A percentile compares a stretch with the other conserved stretches of the same genome.
Conservation (phyloP, 1,140 invertebrate species). For the Hyles euphorbiae region DNA sequence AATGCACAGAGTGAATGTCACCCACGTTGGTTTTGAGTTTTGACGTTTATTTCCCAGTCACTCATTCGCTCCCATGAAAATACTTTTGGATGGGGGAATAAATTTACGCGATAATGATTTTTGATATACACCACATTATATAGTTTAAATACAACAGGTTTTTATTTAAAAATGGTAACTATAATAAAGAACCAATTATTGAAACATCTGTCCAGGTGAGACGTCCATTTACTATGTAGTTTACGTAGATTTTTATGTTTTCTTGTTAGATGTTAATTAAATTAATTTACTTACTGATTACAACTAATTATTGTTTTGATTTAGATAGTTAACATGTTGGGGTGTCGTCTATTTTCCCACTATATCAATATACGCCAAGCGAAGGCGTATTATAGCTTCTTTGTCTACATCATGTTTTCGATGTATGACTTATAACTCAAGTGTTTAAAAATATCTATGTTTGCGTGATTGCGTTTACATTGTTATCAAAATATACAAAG, state of each 20-base stretch:
- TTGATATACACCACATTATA: conserved; percentile 22
- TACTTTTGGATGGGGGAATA: conserved; percentile 13
- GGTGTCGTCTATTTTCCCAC: too few relatives aligned
- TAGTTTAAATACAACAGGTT: conserved; percentile 16
- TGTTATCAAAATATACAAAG: too few relatives aligned
- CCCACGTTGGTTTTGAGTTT: too few relatives aligned
- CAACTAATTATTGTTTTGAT: too few relatives aligned
- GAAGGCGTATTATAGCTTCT: too few relatives aligned
- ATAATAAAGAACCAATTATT: conserved; percentile 27
- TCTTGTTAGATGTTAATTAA: neutral
- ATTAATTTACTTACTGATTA: neutral
- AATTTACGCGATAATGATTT: conserved; percentile 20
- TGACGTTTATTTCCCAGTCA: conserved; percentile 6
- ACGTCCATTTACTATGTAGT: neutral
- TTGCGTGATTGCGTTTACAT: too few relatives aligned
- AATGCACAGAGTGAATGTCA: too few relatives aligned
- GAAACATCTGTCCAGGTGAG: conserved; percentile 24
- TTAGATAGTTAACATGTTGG: too few relatives aligned
- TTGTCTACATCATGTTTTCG: too few relatives aligned
- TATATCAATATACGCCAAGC: too few relatives aligned
- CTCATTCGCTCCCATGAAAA: conserved; percentile 12
- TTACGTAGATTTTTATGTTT: neutral
- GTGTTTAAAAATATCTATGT: too few relatives aligned
- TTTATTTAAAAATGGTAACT: conserved; percentile 21
- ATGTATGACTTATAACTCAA: too few relatives aligned